These are phyloP conservation scores for Gracilinanus agilis DNA, from an alignment of 2,113 vertebrate genomes.

Conservation along the genomic window DNA sequence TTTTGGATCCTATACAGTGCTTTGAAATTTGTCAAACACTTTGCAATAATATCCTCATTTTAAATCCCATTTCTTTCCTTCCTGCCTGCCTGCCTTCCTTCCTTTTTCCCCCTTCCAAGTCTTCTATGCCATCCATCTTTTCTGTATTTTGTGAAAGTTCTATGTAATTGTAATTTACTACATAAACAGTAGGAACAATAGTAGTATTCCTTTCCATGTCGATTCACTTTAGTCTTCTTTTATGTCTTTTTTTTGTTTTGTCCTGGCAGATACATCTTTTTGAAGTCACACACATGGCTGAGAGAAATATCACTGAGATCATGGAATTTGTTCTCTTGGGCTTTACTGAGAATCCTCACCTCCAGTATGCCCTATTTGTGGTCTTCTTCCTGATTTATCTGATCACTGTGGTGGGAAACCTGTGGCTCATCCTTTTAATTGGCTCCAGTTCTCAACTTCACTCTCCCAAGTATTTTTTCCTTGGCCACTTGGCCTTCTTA, in stretches of 20 bases:
- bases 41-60: background rate
- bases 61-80: background rate
- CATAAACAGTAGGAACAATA: background rate
- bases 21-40: background rate
- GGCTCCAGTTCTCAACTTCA: slow-evolving; percentile 40
- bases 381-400: slow-evolving; percentile 62
- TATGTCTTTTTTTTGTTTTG: background rate
- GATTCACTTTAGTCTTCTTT: background rate
- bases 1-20: background rate
- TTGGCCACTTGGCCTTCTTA: slow-evolving; percentile 65
- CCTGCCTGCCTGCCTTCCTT: background rate
- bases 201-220: background rate
- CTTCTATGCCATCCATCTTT: background rate
- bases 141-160: background rate
- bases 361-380: slow-evolving; percentile 15
- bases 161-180: background rate
- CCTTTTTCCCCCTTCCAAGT: background rate
- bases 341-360: background rate
- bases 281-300: slow-evolving; percentile 25
- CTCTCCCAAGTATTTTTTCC: slow-evolving; percentile 67
- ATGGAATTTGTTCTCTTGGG: slow-evolving; percentile 62
- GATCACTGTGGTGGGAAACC: slow-evolving; percentile 32
- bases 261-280: background rate
- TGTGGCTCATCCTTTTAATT: slow-evolving; percentile 54
- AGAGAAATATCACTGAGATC: slow-evolving; percentile 37